Percentiles rank a stretch among this genome's conserved stretches.
Conservation (phyloP, 2,113 vertebrate genomes). For the Halcyon malimbica region DNA sequence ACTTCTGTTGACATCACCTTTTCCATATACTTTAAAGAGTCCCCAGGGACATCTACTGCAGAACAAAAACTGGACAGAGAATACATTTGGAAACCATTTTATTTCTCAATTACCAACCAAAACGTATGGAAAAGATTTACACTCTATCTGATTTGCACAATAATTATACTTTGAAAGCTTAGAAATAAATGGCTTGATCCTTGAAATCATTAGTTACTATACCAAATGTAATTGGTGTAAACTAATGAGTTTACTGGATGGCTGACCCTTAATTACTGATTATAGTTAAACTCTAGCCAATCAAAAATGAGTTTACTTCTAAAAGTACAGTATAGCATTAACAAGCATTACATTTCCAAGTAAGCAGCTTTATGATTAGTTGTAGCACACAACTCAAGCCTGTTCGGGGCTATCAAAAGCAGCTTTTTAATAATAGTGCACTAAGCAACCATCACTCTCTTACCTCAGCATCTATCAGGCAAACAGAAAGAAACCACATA, state of each 20-base stretch:
- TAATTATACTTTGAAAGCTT: constrained; percentile 85
- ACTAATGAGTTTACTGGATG: constrained; percentile 83
- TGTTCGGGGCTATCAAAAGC: constrained; percentile 75
- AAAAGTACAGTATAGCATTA: constrained; percentile 76
- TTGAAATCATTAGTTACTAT: constrained; percentile 83
- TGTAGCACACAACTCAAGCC: constrained; percentile 70
- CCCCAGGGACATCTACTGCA: constrained; percentile 78
- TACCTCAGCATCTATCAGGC: constrained; percentile 67
- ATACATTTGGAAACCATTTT: constrained; percentile 90
- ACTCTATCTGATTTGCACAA: constrained; percentile 84
- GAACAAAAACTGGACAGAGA: constrained; percentile 82
- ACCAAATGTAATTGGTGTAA: constrained; percentile 86
- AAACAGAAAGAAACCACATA: constrained; percentile 71
- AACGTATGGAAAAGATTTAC: constrained; percentile 88
- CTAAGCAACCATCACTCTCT: constrained; percentile 65
- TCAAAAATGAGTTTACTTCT: constrained; percentile 78
- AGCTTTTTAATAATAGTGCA: constrained; percentile 75
- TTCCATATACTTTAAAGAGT: constrained; percentile 85
- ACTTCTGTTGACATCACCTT: constrained; percentile 86
- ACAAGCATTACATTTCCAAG: constrained; percentile 76
- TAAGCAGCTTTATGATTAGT: constrained; percentile 80
- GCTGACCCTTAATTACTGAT: constrained; percentile 85
- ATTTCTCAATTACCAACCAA: constrained; percentile 87
- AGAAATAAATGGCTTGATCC: constrained; percentile 83
- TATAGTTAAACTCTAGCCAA: constrained; percentile 81